Evolutionary conservation across 2,113 vertebrate species (phyloP).

Genomic region (Riparia riparia): DNA sequence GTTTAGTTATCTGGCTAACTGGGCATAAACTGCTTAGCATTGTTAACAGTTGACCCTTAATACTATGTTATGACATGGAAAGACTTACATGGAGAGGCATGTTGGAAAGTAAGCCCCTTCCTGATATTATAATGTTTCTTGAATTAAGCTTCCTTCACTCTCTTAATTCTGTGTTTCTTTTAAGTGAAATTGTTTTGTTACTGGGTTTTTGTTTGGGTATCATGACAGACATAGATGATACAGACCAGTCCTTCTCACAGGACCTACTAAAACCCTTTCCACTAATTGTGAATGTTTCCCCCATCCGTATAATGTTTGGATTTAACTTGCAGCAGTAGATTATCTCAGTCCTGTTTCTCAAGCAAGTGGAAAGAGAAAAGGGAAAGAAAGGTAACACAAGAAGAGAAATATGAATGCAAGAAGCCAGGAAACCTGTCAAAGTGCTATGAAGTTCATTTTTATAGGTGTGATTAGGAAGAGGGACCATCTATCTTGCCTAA

Average conservation of each 20-base stretch:
- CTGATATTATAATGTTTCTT: background rate
- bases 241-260: background rate
- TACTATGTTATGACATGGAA: background rate
- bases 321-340: background rate
- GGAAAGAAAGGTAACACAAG: background rate
- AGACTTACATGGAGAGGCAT: background rate
- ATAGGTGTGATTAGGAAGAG: background rate
- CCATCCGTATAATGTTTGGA: background rate
- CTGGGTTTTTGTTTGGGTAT: background rate
- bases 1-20: background rate
- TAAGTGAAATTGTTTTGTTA: background rate
- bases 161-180: background rate
- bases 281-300: background rate
- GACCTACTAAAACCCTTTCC: background rate
- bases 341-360: background rate
- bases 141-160: background rate
- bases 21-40: background rate
- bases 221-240: background rate
- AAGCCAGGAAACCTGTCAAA: background rate
- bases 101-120: background rate
- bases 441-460: background rate
- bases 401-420: background rate
- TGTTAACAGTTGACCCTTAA: background rate
- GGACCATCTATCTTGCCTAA: background rate
- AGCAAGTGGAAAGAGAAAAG: background rate